These are phyloP conservation scores for Hassar affinis DNA, from an alignment of 2,113 vertebrate species.

Conservation along the genomic window DNA sequence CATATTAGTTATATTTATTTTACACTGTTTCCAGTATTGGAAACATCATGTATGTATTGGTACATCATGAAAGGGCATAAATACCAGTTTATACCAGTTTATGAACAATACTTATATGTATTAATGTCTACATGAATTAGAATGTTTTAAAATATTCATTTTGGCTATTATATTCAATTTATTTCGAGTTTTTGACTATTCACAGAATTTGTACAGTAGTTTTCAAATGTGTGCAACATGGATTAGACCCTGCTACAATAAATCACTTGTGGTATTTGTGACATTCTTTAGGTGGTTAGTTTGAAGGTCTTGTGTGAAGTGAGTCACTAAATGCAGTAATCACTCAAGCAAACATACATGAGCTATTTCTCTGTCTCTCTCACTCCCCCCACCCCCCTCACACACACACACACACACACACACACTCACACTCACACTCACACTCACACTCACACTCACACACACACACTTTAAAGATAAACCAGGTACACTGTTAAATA, in stretches of 20 bases:
- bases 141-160: background rate
- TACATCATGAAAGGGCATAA: background rate
- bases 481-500: background rate
- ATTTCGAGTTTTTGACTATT: background rate
- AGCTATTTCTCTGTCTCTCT: conserved; percentile 1
- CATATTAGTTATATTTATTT: conserved; percentile 8
- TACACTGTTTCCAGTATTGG: background rate
- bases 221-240: conserved; percentile 1
- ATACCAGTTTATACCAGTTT: background rate
- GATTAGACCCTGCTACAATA: conserved; percentile 20
- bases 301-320: conserved; percentile 50
- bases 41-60: no score
- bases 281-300: conserved; percentile 34
- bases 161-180: background rate
- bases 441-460: conserved; percentile 26
- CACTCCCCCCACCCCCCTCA: background rate
- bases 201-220: background rate
- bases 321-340: conserved; percentile 39
- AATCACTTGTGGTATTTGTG: conserved; percentile 41
- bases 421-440: conserved; percentile 4
- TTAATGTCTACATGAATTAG: background rate
- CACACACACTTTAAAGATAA: background rate
- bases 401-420: background rate
- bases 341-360: conserved; percentile 35
- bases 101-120: background rate